Base-by-base conservation (phyloP, 1,140 invertebrate species). In the Sesamia nonagrioides region DNA sequence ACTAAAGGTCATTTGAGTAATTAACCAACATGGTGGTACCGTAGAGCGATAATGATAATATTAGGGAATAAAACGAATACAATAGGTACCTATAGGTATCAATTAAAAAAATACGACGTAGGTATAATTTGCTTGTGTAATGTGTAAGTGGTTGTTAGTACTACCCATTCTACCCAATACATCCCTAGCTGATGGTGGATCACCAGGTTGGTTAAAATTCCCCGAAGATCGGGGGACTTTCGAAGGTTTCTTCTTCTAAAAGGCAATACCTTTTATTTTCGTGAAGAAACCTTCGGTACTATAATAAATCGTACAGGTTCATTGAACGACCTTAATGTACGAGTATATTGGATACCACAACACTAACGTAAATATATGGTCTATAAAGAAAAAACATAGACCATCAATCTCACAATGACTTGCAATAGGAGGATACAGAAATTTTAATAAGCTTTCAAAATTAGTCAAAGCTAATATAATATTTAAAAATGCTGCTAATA, bases 271-370 rank as follows among this genome's bases (percentile, higher is more conserved):
- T n/a, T n/a, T n/a, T n/a, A n/a, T n/a, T n/a, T n/a, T n/a, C n/a
- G n/a, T n/a, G n/a, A n/a, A n/a, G n/a, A n/a, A n/a, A n/a, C n/a
- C n/a, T n/a, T n/a, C n/a, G n/a, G 27, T 27, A 27, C 27, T 56
- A 37, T 15, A 27, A 35, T 54, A 37, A 56, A 40, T 72, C 69
- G 50, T 54, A 45, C 15, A 54, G 52, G 71, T 74, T 74, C 71
- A 74, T 18, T 74, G 71, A 58, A 74, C 71, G 71, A 48, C 71
- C 71, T 74, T 60, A 73, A 58, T 73, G 37, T 73, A 60, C 15
- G 35, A 18, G 1, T 40, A 27, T 40, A 27, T 21, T 56, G 18
- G 52, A 33, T 58, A 27, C 54, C 37, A 66, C n/a, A 42, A 37
- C 37, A 50, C 45, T n/a, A 50, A 50, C 17, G 6, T 54, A 54